Base-by-base conservation (phyloP, 2,113 vertebrate species). In the Micromys minutus region DNA sequence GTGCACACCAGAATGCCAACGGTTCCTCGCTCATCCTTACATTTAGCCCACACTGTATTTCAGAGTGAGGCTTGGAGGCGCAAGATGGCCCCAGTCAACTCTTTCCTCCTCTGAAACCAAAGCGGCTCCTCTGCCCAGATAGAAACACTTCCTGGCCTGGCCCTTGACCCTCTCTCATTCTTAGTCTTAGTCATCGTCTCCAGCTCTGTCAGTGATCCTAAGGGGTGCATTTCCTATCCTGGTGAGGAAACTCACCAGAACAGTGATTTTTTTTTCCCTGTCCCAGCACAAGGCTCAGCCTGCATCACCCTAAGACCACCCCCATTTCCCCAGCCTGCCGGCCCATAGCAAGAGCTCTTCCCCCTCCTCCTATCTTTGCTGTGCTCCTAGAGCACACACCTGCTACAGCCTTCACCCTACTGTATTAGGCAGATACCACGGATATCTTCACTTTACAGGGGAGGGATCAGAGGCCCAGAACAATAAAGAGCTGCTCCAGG, bases 371-470 rank as follows among this genome's bases (percentile, higher is more conserved):
- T 26, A 71, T 80, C 55, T 92, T 93, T 83, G 45, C 50, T n/a
- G 2, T 79, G 57, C 36, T 79, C 69, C 94, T 86, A 24, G 39
- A 47, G 36, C 52, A 65, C 55, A n/a, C 61, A 85, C 31, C 17
- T 1, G 72, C 34, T 67, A 31, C 29, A 31, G 63, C 65, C 89
- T 52, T 79, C 69, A 63, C 76, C 89, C 86, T 77, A 26, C 16
- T 88, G 75, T 67, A 1, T 69, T 39, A 83, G 69, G 72, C 3
- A 87, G 24, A 50, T n/a, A 39, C 42, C 76, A 76, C 55, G 57
- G 81, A 59, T 83, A 74, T 47, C n/a, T 26, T 77, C 75, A 74
- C 74, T 94, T 94, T 77, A 91, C 71, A 92, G 80, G 74, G 29
- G 92, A 93, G 92, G 42, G 94, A 89, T 88, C 34, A 29, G 52